These are phyloP conservation scores for Phenganax stokvisi DNA, from an alignment of 92 coral and sea anemone species.

Conservation along the genomic window DNA sequence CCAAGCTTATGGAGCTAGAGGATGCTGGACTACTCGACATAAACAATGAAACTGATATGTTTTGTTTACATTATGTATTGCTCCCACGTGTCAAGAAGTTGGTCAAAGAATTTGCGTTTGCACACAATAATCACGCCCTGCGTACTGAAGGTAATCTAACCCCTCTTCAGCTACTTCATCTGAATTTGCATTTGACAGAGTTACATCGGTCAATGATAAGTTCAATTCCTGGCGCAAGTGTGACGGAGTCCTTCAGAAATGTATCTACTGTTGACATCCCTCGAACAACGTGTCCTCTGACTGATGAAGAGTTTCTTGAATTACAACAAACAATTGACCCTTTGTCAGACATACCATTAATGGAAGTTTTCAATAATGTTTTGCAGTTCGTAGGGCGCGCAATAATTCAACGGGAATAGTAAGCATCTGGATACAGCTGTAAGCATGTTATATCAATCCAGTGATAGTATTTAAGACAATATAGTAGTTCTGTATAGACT, in stretches of 20 bases:
- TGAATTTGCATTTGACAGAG: constrained; percentile 9
- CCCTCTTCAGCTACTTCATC: constrained; percentile 15
- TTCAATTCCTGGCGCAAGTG: neutral
- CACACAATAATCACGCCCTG: constrained; percentile 13
- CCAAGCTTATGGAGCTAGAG: constrained; percentile 11
- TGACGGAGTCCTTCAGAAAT: neutral
- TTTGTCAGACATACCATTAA: constrained; percentile 12
- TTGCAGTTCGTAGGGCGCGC: constrained; percentile 26
- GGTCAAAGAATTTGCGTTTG: constrained; percentile 10
- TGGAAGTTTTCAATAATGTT: constrained; percentile 9
- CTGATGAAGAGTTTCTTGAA: constrained; percentile 7
- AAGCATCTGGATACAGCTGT: neutral
- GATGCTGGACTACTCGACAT: constrained; percentile 17
- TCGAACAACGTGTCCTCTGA: constrained; percentile 23
- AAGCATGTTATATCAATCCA: neutral
- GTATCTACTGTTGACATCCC: constrained; percentile 9
- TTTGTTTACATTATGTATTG: constrained; percentile 23
- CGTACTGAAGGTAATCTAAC: constrained; percentile 19
- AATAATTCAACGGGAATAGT: neutral
- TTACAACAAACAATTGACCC: constrained; percentile 20
- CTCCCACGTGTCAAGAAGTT: constrained; percentile 19
- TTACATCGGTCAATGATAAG: constrained; percentile 6
- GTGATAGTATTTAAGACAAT: neutral
- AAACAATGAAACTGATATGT: constrained; percentile 26
- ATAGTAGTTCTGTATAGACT: neutral